phyloP scores from a whole-genome alignment of 1,140 invertebrate genomes.

The Hyles euphorbiae region DNA sequence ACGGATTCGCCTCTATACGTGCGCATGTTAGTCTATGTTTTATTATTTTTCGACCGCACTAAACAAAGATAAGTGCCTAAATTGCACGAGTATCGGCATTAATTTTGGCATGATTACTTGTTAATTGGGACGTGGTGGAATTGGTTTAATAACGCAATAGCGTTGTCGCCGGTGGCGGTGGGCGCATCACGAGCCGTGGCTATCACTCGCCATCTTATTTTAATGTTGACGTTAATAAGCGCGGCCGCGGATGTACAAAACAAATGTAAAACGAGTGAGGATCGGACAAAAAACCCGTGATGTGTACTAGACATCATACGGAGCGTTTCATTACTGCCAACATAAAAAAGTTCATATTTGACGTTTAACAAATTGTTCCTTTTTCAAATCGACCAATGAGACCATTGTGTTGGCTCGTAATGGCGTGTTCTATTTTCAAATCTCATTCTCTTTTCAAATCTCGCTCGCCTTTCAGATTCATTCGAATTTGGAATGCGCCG shows the following conservation, averaged over 20 bases:
- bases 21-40: constrained; percentile 5
- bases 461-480: constrained; percentile 66
- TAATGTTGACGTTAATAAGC: constrained; percentile 69
- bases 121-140: constrained; percentile 53
- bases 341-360: constrained; percentile 74
- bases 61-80: background rate
- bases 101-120: constrained; percentile 38
- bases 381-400: constrained; percentile 75
- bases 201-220: constrained; percentile 58
- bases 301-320: constrained; percentile 65
- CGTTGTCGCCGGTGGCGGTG: constrained; percentile 60
- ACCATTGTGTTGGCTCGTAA: constrained; percentile 71
- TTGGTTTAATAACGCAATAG: constrained; percentile 58
- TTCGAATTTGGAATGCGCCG: constrained; percentile 72
- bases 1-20: constrained; percentile 3
- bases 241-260: constrained; percentile 49
- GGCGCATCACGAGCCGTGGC: constrained; percentile 15
- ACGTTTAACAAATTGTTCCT: constrained; percentile 76
- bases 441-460: constrained; percentile 75
- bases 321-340: constrained; percentile 67
- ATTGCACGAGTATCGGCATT: constrained; percentile 1
- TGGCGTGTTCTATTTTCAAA: constrained; percentile 74
- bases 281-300: constrained; percentile 50
- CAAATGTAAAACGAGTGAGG: constrained; percentile 55
- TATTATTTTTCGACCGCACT: background rate